Base-by-base conservation (phyloP, 2,797 vertebrate species). In the Acrossocheilus wenchowensis region DNA sequence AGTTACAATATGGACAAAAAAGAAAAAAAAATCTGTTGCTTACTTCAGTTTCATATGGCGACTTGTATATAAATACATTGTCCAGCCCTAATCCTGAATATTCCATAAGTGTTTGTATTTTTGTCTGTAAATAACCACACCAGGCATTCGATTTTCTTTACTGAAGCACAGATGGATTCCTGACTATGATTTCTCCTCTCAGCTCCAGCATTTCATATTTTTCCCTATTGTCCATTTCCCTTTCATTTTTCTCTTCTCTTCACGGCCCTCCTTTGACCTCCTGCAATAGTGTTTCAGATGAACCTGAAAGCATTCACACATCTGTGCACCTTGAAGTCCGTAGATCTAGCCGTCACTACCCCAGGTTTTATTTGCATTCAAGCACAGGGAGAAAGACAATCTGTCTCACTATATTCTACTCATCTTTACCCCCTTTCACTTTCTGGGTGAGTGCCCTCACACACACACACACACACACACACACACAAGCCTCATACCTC, bases 291-390 rank as follows among this genome's bases (percentile, higher is more conserved):
- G 30, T 75, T 41, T 64, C 23, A 77, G 30, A 36, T 50, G 19
- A 64, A 26, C 14, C 64, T 34, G 21, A 10, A 54, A 23, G 15
- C 50, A 64, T 66, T 73, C 80, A 81, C 75, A 45, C 50, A 78
- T 62, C 54, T 43, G 52, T 69, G 21, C 2, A 10, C n/a, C 36
- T 85, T 34, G n/a, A 81, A 26, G 26, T 43, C 12, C 0, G 78
- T 14, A 72, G 41, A 82, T 78, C 73, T 48, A 79, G 64, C 39
- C 0, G 5, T 78, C 52, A 52, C 74, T 41, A 54, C 82, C 81
- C 34, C 69, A 64, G 79, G 26, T 48, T 81, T 36, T 79, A 82
- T 90, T 88, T 88, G 83, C 60, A 62, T 82, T 80, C 52, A 72
- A 50, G 30, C 14, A 50, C 62, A 83, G 14, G 39, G 84, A 86